Conservation (phyloP, 2,888 invertebrate genomes). For the Netelia fuscicornis region DNA sequence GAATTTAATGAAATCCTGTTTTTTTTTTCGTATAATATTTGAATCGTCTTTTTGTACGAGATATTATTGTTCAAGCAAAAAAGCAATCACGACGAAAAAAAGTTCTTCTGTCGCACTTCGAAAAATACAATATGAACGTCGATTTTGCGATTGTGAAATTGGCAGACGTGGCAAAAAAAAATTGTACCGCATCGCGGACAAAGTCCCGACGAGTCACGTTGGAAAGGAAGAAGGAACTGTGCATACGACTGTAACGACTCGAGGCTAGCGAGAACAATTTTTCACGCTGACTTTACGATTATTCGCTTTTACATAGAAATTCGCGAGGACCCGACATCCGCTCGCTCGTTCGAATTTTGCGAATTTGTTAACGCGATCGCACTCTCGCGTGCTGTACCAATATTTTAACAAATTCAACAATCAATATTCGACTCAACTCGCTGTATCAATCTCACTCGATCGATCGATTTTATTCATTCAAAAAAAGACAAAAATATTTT, state of each 20-base stretch:
- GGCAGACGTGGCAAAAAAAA: constrained; percentile 50
- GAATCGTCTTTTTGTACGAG: neutral
- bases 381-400: too few species aligned
- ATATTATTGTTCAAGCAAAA: neutral
- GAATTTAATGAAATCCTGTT: neutral
- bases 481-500: too few species aligned
- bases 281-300: constrained; percentile 24
- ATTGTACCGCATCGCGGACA: neutral
- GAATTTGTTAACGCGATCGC: too few species aligned
- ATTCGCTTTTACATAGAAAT: constrained; percentile 25
- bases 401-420: too few species aligned
- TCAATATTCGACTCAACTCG: too few species aligned
- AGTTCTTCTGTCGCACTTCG: neutral
- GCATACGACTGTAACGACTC: neutral
- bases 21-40: neutral
- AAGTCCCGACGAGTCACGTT: constrained; percentile 9
- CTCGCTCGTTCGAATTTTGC: neutral
- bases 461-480: too few species aligned
- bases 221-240: neutral
- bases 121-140: constrained; percentile 37
- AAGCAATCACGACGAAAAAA: neutral
- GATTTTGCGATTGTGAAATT: constrained; percentile 51
- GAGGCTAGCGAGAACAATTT: neutral
- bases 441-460: too few species aligned
- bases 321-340: neutral